Evolutionary conservation across 2,797 vertebrate species (phyloP).

Genomic region (Cyprinodon diabolis): DNA sequence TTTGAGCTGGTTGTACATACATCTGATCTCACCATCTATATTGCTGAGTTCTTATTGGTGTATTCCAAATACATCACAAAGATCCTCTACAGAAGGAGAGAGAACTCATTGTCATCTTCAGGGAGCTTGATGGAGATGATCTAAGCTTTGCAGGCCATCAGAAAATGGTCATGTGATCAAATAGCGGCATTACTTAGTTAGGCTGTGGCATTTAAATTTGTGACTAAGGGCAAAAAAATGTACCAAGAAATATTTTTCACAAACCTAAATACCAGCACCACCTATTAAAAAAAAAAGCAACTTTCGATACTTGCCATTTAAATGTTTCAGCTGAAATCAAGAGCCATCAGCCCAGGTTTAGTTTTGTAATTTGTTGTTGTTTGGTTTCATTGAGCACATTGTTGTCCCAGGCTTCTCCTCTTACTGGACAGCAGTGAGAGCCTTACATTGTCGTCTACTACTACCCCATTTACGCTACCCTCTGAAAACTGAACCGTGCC

Average conservation of each 20-base stretch:
- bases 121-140: neutral
- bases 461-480: too few species aligned
- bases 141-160: neutral
- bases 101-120: neutral
- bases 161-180: neutral
- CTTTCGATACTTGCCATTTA: neutral
- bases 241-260: neutral
- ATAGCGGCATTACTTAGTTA: neutral
- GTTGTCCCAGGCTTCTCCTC: neutral
- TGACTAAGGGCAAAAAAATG: too few species aligned
- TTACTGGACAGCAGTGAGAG: neutral
- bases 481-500: too few species aligned
- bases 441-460: neutral
- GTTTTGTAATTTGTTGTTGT: neutral
- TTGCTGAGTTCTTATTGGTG: too few species aligned
- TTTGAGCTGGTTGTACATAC: neutral
- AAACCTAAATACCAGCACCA: too few species aligned
- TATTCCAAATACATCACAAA: neutral
- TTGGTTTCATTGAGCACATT: neutral
- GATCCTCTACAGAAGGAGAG: neutral
- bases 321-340: neutral
- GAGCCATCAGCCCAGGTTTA: neutral
- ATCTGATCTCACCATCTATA: neutral
- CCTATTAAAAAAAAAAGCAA: neutral
- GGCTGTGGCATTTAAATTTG: neutral